Evolutionary conservation across 92 coral and sea anemone genomes (phyloP).

Genomic region (Blastomussa wellsi): DNA sequence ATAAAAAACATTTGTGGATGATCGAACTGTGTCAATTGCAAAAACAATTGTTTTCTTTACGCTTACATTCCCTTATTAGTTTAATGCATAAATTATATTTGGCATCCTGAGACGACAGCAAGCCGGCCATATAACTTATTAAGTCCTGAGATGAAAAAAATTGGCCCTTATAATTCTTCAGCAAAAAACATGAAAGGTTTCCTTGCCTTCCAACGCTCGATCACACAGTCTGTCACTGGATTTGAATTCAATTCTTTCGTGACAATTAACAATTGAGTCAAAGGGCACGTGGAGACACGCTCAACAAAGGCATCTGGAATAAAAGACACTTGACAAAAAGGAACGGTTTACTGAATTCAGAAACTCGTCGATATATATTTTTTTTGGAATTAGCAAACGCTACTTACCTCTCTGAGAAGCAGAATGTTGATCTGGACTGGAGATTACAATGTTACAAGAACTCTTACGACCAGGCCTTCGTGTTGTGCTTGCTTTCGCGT

Average conservation of each 20-base stretch:
- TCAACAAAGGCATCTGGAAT: constrained; percentile 32
- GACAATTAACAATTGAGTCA: constrained; percentile 14
- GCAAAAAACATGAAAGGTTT: not conserved
- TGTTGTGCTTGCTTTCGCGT: constrained; percentile 6
- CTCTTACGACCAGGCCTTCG: not conserved
- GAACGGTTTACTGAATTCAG: constrained; percentile 12
- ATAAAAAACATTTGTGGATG: too few species aligned
- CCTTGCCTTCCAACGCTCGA: not conserved
- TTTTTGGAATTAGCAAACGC: not conserved
- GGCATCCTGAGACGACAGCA: too few species aligned
- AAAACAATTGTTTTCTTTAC: too few species aligned
- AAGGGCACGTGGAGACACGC: constrained; percentile 34
- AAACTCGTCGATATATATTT: not conserved
- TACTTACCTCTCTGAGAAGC: constrained; percentile 26
- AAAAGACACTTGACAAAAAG: constrained; percentile 21
- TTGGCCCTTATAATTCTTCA: not conserved
- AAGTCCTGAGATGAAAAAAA: not conserved
- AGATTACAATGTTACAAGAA: not conserved
- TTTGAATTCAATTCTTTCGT: constrained; percentile 10
- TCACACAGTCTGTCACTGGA: not conserved
- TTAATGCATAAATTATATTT: too few species aligned
- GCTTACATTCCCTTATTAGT: too few species aligned
- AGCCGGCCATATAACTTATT: too few species aligned
- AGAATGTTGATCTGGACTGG: not conserved
- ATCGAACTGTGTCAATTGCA: too few species aligned